Evolutionary conservation across 2,797 vertebrate species (phyloP).

Genomic region (Cyclura pinguis): DNA sequence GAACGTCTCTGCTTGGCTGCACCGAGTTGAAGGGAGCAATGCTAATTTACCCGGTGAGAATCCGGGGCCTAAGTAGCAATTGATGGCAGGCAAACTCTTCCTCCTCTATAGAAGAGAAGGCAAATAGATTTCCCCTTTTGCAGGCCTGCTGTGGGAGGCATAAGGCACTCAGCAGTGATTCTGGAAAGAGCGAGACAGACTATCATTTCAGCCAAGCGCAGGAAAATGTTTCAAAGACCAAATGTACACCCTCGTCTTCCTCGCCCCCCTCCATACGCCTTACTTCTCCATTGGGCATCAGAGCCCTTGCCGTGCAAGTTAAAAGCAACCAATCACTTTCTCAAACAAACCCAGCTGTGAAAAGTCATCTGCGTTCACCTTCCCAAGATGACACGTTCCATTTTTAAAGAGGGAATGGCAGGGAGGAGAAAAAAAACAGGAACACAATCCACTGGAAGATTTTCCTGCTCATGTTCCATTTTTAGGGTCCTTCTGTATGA

Average conservation of each 20-base stretch:
- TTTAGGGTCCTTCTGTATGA: too few relatives aligned
- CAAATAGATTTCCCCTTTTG: background rate
- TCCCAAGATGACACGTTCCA: background rate
- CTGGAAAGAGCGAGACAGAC: background rate
- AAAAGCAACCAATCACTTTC: background rate
- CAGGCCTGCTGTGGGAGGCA: background rate
- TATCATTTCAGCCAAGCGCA: background rate
- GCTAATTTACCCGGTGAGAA: background rate
- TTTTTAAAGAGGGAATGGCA: background rate
- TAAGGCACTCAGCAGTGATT: background rate
- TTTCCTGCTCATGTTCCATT: background rate
- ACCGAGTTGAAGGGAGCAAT: background rate
- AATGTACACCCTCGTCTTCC: background rate
- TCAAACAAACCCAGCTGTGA: background rate
- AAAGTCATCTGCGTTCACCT: background rate
- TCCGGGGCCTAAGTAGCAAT: background rate
- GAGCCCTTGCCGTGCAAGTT: background rate
- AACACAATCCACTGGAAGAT: background rate
- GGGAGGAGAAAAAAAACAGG: background rate
- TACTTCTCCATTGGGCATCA: background rate
- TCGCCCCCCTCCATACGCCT: too few relatives aligned
- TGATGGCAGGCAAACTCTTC: constrained; percentile 12
- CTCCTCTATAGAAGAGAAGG: background rate
- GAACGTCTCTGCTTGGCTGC: background rate
- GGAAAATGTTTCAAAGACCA: background rate